Base-by-base conservation (phyloP, 2,797 vertebrate species). In the Esox lucius region DNA sequence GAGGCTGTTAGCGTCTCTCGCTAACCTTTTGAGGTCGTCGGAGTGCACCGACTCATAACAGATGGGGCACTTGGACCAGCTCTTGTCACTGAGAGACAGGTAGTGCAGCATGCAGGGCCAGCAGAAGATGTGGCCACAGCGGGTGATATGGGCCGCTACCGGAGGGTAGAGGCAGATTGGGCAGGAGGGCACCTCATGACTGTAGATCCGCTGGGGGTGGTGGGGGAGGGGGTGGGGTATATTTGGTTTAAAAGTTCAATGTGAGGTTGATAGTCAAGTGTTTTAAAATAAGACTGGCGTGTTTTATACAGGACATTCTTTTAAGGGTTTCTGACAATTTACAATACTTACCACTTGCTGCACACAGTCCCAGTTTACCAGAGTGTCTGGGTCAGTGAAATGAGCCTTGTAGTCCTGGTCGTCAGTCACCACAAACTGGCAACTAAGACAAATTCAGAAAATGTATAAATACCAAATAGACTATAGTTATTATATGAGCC, bases 331-430 rank as follows among this genome's bases (percentile, higher is more conserved):
- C 35, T 2, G 4, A 39, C 28, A 31, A 31, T 31, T 31, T 31
- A 31, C 1, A 2, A 19, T 83, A 94, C 96, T 95, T 82, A 99
- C 98, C 96, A 99, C 98, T 96, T 99, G 98, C 89, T 99, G 96
- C 93, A 99, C 97, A 90, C 95, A 98, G 92, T 99, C 97, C 98
- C 98, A 99, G 94, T 95, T 97, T 88, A 99, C 98, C 91, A 99
- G 93, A 46, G 95, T 98, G 92, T 99, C 98, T 82, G 97, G 97
- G 93, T 99, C 97, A 90, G 96, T 95, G 93, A 99, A 98, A 91
- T 99, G 96, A 87, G 95, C 95, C 87, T 95, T 95, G 90, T 99
- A 99, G 92, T 99, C 97, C 91, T 98, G 96, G 85, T 99, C 96
- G 90, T 98, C 96, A 75, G 93, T 96, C 86, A 99, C 98, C 88